Percentiles rank a stretch among this genome's conserved stretches.
Evolutionary conservation across 2,888 invertebrate genomes (phyloP).

Genomic region (Spilarctia lutea): DNA sequence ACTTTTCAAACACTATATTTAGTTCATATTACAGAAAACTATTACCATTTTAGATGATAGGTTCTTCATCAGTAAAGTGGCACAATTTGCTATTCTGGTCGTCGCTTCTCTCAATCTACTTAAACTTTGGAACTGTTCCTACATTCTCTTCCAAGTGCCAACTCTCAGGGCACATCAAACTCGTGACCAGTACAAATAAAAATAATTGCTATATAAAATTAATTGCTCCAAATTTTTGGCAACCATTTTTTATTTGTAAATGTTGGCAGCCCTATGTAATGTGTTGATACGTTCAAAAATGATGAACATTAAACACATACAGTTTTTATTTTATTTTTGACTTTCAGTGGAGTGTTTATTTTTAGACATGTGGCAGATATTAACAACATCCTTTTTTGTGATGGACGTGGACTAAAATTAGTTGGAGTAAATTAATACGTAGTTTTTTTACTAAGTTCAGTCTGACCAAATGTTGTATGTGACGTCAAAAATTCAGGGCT

Average conservation of each 20-base stretch:
- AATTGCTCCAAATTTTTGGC: conserved; percentile 38
- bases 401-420: background rate
- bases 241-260: conserved; percentile 37
- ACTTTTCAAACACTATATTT: background rate
- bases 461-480: background rate
- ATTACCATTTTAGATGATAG: background rate
- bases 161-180: conserved; percentile 31
- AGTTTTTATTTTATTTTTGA: conserved; percentile 32
- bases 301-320: conserved; percentile 42
- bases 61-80: background rate
- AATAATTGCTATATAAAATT: conserved; percentile 21
- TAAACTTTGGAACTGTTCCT: conserved; percentile 29
- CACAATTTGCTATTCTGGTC: too few species aligned
- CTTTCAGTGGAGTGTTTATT: conserved; percentile 30
- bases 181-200: conserved; percentile 33
- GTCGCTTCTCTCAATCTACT: background rate
- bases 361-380: conserved; percentile 21
- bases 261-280: conserved; percentile 46
- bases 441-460: background rate
- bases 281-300: conserved; percentile 39
- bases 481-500: background rate
- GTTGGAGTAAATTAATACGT: background rate
- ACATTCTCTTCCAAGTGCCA: conserved; percentile 29
- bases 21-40: background rate
- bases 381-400: conserved; percentile 9